Base-by-base conservation (phyloP, 2,888 invertebrate genomes). In the Lithophane leautieri region DNA sequence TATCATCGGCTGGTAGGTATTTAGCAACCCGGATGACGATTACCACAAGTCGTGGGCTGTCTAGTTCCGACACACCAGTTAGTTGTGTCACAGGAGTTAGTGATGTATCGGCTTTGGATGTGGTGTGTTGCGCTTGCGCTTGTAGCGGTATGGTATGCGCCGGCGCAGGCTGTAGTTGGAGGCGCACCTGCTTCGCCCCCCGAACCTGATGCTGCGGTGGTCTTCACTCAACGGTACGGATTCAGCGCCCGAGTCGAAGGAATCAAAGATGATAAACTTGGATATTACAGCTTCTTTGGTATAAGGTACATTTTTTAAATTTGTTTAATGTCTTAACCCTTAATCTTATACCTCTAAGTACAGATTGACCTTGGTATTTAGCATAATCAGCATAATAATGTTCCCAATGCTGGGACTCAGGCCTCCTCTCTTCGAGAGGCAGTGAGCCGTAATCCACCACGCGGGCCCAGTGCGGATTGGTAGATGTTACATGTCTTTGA, bases 241-340 rank as follows among this genome's bases (percentile, higher is more conserved):
- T 97, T 96, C 62, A 97, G 97, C 86, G 97, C 98, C 0, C 96
- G 97, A 47, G 92, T 98, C 47, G 97, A 97, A 88, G 98, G 98
- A 25, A 92, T 96, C 74, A 97, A 97, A 85, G 97, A 98, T 90
- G 93, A 95, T 14, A 93, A 93, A 4, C 96, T 96, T 7, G 97
- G 97, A 83, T 97, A 98, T 90, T 98, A 98, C 84, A 97, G 97
- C 42, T 98, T 98, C 89, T 96, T 97, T 76, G 98, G 98, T 4
- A 97, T 98, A 81, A 97, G 98, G 92, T 98, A 86, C 62, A 34
- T 34, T 34, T 16, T n/a, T 66, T 70, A 14, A 50, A 40, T 60
- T 76, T 0, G 42, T 40, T 42, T 28, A 14, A 50, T 19, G 14
- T 66, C 9, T 22, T 25, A 58, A 14, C 34, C 19, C 9, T 70